Percentiles rank a stretch among this genome's conserved stretches.
These are phyloP conservation scores for Siniperca undulata DNA, from an alignment of 2,797 vertebrate species.

Conservation along the genomic window DNA sequence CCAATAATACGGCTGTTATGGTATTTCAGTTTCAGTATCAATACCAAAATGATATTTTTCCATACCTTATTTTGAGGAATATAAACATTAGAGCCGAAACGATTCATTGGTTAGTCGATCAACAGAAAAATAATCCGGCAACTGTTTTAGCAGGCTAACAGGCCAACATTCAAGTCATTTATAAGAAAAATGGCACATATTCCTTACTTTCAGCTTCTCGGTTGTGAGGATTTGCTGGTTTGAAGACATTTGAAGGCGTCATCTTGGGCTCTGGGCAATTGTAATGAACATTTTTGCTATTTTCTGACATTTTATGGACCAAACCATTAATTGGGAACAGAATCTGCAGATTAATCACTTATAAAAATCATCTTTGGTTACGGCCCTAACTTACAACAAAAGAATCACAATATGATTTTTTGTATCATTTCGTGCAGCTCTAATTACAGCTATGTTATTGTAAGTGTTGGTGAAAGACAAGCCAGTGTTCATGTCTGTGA, in stretches of 20 bases:
- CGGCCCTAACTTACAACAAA: too few relatives aligned
- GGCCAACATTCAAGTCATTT: not conserved
- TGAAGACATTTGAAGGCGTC: not conserved
- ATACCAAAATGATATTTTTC: not conserved
- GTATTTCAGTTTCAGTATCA: not conserved
- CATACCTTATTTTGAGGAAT: not conserved
- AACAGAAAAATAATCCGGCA: not conserved
- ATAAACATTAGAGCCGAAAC: not conserved
- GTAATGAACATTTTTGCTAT: too few relatives aligned
- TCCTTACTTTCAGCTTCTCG: not conserved
- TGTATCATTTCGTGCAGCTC: too few relatives aligned
- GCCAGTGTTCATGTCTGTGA: not conserved
- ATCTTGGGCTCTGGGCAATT: too few relatives aligned
- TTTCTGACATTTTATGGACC: too few relatives aligned
- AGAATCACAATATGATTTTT: too few relatives aligned
- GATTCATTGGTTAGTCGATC: not conserved
- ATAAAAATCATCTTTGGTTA: too few relatives aligned
- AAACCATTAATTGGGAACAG: too few relatives aligned
- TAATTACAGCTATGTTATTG: not conserved
- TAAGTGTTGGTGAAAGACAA: constrained; percentile 2
- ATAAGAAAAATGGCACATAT: not conserved
- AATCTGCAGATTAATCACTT: too few relatives aligned
- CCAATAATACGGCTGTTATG: not conserved
- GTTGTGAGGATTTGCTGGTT: not conserved
- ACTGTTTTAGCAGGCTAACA: not conserved